Conservation (phyloP, 1,140 invertebrate genomes). For the Drosophila bifasciata region DNA sequence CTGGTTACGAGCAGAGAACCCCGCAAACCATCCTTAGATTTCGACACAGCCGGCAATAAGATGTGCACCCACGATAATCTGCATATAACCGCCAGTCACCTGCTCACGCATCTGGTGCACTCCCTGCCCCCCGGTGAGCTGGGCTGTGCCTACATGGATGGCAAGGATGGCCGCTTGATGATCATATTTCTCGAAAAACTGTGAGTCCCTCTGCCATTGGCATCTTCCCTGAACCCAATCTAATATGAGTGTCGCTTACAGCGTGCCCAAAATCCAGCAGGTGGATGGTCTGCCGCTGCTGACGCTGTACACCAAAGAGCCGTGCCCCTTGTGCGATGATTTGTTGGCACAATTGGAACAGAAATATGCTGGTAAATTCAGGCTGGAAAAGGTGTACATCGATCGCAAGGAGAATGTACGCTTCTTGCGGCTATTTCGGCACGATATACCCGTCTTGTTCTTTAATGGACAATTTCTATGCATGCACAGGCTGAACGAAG, state of each 20-base stretch:
- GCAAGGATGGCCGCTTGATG: conserved; percentile 26
- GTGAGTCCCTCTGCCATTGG: conserved; percentile 33
- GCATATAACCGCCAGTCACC: conserved; percentile 97
- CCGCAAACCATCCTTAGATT: conserved; percentile 94
- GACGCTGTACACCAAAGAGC: conserved; percentile 92
- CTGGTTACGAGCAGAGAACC: conserved; percentile 21
- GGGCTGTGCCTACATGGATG: conserved; percentile 88
- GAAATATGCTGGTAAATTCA: conserved; percentile 86
- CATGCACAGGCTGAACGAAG: conserved; percentile 90
- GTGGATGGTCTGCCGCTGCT: conserved; percentile 84
- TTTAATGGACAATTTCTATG: conserved; percentile 93
- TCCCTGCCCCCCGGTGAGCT: conserved; percentile 94
- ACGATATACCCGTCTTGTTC: conserved; percentile 95
- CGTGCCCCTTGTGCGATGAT: conserved; percentile 92
- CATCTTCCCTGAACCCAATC: not conserved
- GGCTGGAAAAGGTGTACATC: conserved; percentile 91
- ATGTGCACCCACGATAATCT: conserved; percentile 96
- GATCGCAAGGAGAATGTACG: conserved; percentile 88
- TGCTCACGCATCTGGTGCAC: conserved; percentile 95
- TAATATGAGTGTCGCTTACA: conserved; percentile 22
- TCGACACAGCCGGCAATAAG: conserved; percentile 97
- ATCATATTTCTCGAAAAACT: conserved; percentile 56
- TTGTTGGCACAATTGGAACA: conserved; percentile 88
- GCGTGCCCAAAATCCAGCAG: conserved; percentile 26
- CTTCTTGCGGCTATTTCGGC: conserved; percentile 90